Base-by-base conservation (phyloP, 2,797 vertebrate genomes). In the Rhinophrynus dorsalis region DNA sequence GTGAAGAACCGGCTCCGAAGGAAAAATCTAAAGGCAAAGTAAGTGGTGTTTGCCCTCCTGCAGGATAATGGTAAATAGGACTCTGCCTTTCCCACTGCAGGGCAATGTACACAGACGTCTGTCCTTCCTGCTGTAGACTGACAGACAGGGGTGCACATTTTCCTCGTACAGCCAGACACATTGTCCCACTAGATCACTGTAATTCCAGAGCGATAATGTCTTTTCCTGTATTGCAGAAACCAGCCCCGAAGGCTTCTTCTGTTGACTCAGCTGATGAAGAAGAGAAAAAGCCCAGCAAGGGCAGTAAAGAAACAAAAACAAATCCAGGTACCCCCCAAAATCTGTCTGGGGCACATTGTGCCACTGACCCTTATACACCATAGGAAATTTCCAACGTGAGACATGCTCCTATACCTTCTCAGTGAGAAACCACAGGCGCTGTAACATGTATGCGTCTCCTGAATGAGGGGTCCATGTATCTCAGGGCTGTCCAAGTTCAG, bases 241-340 rank as follows among this genome's bases (percentile, higher is more conserved):
- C 60, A n/a, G 30, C 26, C 4, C 60, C 68, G 9, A 64, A 71
- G 30, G 40, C 51, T 37, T 23, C 42, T 27, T 4, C 37, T n/a
- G 30, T 80, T 10, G 69, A 68, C 1, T 20, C 3, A 9, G 82
- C 77, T 2, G 75, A 83, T 4, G 83, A 79, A 2, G 73, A 82
- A 3, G 84, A 77, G 0, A 81, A 81, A 3, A 79, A 82, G 50
- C 26, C 52, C 1, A 38, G 35, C 20, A 69, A 61, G 33, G 23
- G 11, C n/a, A 51, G 15, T 13, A 63, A n/a, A 55, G 21, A 70
- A 70, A 15, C 4, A 12, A 17, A 70, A 70, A 56, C 58, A 33
- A 1, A n/a, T 29, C 7, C 67, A 55, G 67, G 67, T 70, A 62
- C 15, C n/a, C 10, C 2, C 20, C 47, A 4, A 13, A 2, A 6